These are phyloP conservation scores for Semicossyphus pulcher DNA, from an alignment of 2,113 vertebrate genomes.

Conservation along the genomic window DNA sequence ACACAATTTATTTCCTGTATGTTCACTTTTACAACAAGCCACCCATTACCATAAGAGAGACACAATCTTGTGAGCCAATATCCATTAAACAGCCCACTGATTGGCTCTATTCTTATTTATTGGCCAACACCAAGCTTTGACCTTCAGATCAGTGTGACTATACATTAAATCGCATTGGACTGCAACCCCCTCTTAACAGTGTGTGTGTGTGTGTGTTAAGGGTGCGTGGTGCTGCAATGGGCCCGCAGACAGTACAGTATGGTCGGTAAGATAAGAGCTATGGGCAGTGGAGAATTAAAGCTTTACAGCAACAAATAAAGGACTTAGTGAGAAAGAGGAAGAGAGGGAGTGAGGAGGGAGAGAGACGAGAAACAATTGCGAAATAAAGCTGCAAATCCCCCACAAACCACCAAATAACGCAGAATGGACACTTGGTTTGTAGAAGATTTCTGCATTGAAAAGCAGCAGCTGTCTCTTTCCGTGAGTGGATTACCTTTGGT, in stretches of 20 bases:
- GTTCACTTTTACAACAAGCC: slow-evolving; percentile 23
- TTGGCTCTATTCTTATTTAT: slow-evolving; percentile 49
- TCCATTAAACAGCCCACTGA: slow-evolving; percentile 44
- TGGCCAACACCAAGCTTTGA: slow-evolving; percentile 42
- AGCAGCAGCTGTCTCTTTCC: not conserved
- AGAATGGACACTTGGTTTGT: not conserved
- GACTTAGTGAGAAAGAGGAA: slow-evolving; percentile 5
- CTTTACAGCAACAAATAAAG: slow-evolving; percentile 36
- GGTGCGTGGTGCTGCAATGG: slow-evolving; percentile 3
- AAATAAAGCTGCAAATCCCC: slow-evolving; percentile 21
- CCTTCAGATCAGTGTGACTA: slow-evolving; percentile 45
- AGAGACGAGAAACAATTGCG: not conserved
- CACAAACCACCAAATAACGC: not conserved
- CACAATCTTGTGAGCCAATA: slow-evolving; percentile 26
- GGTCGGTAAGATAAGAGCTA: slow-evolving; percentile 59
- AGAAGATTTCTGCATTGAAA: not conserved
- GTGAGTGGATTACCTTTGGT: slow-evolving; percentile 5
- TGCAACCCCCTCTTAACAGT: not conserved
- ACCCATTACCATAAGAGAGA: slow-evolving; percentile 16
- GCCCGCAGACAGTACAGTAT: slow-evolving; percentile 41
- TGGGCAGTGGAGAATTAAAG: slow-evolving; percentile 24
- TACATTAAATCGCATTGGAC: slow-evolving; percentile 39
- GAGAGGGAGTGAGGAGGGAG: not conserved
- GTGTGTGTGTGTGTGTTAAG: slow-evolving; percentile 17
- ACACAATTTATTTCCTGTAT: slow-evolving; percentile 8